Base-by-base conservation (phyloP, 2,113 vertebrate species). In the Conger conger region DNA sequence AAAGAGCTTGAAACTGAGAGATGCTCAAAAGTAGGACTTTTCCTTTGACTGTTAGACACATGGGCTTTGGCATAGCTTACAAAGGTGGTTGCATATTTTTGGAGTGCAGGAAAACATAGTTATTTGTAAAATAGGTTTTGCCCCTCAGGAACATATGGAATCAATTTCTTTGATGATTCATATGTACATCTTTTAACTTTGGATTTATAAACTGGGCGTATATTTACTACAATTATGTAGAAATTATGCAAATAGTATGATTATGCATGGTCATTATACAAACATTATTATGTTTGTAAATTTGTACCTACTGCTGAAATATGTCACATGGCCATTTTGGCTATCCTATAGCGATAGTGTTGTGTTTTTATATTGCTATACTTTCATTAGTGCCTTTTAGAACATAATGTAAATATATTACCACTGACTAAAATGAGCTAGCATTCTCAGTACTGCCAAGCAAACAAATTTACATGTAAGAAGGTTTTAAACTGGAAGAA, bases 1-100 rank as follows among this genome's bases (percentile, higher is more conserved):
- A 90, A 88, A 91, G 87, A 68, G 33, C 37, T 80, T 83, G 20
- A 57, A 83, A 40, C 83, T 68, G 78, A 85, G 78, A 76, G 33
- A 40, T 80, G 40, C 79, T 84, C 79, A 54, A 30, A 23, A 83
- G 68, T 36, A 57, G 11, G 60, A 84, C 82, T 76, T 53, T 50
- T 73, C 68, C 87, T 78, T 45, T 82, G 79, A 80, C 11, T 87
- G 18, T 76, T 33, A 11, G 37, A 81, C 45, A 76, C 82, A 38
- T 15, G 79, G 36, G 38, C 38, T 38, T 54, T 78, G 76, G 33
- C 33, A 53, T n/a, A 79, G 35, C 16, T 82, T 18, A 68, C 8
- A 35, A 38, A 18, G 82, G 37, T 40, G 11, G 15, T 27, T 63
- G 57, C 57, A 27, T 63, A 63, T 63, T 63, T 27, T 57, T 42